Evolutionary conservation across 2,888 invertebrate genomes (phyloP).

Genomic region (Leucophenga montana): DNA sequence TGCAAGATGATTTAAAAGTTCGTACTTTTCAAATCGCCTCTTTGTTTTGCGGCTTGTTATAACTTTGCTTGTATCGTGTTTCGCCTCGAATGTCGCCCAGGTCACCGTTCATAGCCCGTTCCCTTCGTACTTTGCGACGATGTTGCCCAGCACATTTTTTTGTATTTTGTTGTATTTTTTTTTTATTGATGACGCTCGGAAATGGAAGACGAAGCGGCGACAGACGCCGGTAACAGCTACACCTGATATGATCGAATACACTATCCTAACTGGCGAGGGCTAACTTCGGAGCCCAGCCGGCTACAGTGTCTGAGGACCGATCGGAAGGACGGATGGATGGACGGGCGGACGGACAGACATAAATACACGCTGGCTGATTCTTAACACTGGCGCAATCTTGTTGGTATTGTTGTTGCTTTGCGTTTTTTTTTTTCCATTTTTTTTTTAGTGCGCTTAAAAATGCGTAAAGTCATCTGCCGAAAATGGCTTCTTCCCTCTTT

Average conservation of each 20-base stretch:
- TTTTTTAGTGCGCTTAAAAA: slow-evolving; percentile 63
- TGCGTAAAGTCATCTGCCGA: slow-evolving; percentile 60
- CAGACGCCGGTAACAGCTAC: slow-evolving; percentile 4
- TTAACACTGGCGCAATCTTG: slow-evolving; percentile 15
- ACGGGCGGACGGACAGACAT: not conserved
- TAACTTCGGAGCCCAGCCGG: not conserved
- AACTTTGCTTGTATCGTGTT: slow-evolving; percentile 17
- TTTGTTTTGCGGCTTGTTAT: slow-evolving; percentile 25
- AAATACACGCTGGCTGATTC: not conserved
- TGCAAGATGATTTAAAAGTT: slow-evolving; percentile 22
- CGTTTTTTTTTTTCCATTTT: slow-evolving; percentile 30
- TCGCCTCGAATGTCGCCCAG: not conserved
- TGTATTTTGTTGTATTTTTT: no score
- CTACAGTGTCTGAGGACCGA: slow-evolving; percentile 1
- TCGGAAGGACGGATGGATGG: no score
- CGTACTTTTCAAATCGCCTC: slow-evolving; percentile 24
- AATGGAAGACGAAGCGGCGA: no score
- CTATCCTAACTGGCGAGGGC: slow-evolving; percentile 15
- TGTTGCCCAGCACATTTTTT: no score
- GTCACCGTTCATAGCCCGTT: no score
- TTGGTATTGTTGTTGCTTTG: not conserved
- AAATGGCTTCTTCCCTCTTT: slow-evolving; percentile 17
- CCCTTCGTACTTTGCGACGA: no score
- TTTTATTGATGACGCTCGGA: no score
- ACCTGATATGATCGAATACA: slow-evolving; percentile 24